Base-by-base conservation (phyloP, 2,888 invertebrate species). In the Dicranocentrus wangi region DNA sequence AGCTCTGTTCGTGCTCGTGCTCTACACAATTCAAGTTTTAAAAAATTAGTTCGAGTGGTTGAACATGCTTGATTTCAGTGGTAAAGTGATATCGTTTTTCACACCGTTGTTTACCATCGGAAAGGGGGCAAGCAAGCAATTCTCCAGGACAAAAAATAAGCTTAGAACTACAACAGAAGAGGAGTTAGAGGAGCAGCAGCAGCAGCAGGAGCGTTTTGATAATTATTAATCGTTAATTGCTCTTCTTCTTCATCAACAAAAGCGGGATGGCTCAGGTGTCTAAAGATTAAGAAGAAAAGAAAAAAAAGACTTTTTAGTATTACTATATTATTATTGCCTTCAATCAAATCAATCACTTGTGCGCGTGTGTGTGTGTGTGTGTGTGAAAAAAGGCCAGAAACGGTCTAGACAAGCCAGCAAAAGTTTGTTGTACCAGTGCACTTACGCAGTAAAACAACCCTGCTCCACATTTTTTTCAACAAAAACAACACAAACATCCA, bases 51-150 rank as follows among this genome's bases (percentile, higher is more conserved):
- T n/a, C n/a, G n/a, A n/a, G n/a, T n/a, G 32, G 32, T 32, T 7
- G 10, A 76, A 58, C 19, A 76, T 76, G 76, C 60, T 68, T 68
- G 43, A 19, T 42, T 17, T 47, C 21, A 76, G 43, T 76, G 76
- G 28, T 25, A 21, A 13, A 60, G 47, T 60, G 39, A 10, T 60
- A 8, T 58, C 27, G 32, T 27, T 42, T 39, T 2, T n/a, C 15
- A 32, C 23, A 10, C 32, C 68, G 47, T 60, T 43, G 43, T 21
- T 75, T 27, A 23, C 39, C 19, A 28, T 1, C 39, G 65, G 17
- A 43, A 42, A 27, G 43, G 65, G 60, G 19, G 43, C 60, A 51
- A 27, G 8, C 5, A 32, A 21, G 19, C 10, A n/a, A 27, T 68
- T 47, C 27, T 55, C 47, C 42, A 51, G 75, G 27, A 76, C 68